A percentile compares a stretch with the other conserved stretches of the same genome.
Evolutionary conservation across 2,113 vertebrate genomes (phyloP).

Genomic region (Mesembrinibis cayennensis): DNA sequence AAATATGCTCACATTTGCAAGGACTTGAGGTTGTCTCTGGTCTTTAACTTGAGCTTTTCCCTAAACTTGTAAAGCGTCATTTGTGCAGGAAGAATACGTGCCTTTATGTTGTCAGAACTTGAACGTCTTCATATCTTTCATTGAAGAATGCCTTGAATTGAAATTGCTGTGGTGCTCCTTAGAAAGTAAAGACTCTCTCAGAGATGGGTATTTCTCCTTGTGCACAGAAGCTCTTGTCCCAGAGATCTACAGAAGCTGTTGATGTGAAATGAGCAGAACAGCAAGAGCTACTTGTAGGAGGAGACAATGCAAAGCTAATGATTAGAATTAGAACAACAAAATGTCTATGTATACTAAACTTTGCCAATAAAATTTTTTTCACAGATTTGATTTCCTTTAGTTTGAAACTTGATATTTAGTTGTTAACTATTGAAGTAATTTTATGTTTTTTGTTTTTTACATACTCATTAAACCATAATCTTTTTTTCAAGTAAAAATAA

Average conservation of each 20-base stretch:
- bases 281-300: background rate
- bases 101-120: background rate
- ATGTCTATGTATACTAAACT: background rate
- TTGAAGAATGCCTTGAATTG: background rate
- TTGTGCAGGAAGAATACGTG: background rate
- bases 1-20: background rate
- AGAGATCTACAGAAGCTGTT: background rate
- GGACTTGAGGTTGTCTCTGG: background rate
- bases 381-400: background rate
- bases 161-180: background rate
- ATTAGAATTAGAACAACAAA: background rate
- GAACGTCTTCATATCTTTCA: background rate
- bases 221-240: background rate
- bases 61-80: fast-evolving
- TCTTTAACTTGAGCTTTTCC: background rate
- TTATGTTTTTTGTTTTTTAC: background rate
- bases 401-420: background rate
- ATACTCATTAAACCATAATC: background rate
- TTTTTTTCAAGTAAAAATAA: background rate
- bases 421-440: background rate
- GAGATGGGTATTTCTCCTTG: background rate
- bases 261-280: background rate
- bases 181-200: background rate
- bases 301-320: background rate
- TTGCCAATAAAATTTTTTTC: conserved; percentile 11